These are phyloP conservation scores for Eumerus sabulonum DNA, from an alignment of 2,888 invertebrate genomes.

Conservation along the genomic window DNA sequence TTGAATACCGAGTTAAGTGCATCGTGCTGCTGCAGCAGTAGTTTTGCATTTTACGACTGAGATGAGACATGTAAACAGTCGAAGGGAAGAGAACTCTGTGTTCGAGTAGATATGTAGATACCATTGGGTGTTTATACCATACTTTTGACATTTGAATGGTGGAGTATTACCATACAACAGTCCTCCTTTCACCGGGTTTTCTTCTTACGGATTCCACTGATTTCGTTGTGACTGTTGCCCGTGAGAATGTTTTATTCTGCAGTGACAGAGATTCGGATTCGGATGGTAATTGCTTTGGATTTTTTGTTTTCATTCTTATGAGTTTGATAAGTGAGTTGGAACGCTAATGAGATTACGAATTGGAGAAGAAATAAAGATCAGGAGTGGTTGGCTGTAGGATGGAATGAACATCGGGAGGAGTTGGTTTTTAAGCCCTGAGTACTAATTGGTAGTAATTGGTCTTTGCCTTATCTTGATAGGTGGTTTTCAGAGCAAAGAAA, in stretches of 20 bases:
- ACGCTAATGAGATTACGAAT: conserved; percentile 15
- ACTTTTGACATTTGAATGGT: conserved; percentile 64
- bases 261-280: too few species aligned
- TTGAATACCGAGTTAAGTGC: conserved; percentile 23
- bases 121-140: conserved; percentile 51
- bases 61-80: conserved; percentile 50
- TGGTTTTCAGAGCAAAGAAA: too few species aligned
- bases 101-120: conserved; percentile 37
- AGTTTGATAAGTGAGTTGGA: neutral
- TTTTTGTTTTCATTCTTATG: neutral
- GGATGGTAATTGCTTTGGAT: conserved; percentile 11
- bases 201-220: neutral
- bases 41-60: conserved; percentile 57
- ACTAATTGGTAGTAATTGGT: too few species aligned
- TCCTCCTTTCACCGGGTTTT: conserved; percentile 21
- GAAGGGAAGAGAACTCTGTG: conserved; percentile 17
- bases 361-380: neutral
- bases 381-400: neutral
- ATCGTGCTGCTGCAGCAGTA: conserved; percentile 25
- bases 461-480: too few species aligned
- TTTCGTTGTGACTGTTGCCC: too few species aligned
- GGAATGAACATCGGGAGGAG: too few species aligned
- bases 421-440: too few species aligned
- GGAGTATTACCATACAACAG: conserved; percentile 25
- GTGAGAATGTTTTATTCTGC: too few species aligned